These are phyloP conservation scores for Vimba vimba DNA, from an alignment of 2,113 vertebrate species.

Conservation along the genomic window DNA sequence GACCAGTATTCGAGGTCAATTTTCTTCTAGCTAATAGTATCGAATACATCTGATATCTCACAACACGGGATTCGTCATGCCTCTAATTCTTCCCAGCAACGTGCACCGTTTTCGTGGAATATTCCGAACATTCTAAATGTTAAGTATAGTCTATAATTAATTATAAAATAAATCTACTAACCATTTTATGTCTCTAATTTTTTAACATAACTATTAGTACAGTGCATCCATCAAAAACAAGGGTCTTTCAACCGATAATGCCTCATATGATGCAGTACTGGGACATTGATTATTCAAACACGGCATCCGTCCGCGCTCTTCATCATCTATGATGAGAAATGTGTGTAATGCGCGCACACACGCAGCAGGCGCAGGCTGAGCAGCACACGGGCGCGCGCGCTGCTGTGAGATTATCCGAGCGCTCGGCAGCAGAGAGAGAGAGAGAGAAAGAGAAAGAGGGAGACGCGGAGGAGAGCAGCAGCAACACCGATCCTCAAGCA, in stretches of 20 bases:
- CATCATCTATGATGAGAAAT: not conserved
- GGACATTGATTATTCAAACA: not conserved
- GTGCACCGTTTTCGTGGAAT: not conserved
- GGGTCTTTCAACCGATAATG: not conserved
- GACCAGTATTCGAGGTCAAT: not conserved
- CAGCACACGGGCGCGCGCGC: slow-evolving; percentile 1
- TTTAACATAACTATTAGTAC: not conserved
- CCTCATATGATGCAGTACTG: not conserved
- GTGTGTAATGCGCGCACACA: slow-evolving; percentile 9
- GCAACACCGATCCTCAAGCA: slow-evolving; percentile 52
- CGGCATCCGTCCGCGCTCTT: not conserved
- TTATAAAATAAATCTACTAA: not conserved
- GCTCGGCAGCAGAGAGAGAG: slow-evolving; percentile 50
- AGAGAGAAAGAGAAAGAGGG: slow-evolving; percentile 45
- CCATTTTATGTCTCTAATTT: not conserved
- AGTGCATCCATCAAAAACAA: not conserved
- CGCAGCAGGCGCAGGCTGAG: slow-evolving; percentile 1
- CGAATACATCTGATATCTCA: not conserved
- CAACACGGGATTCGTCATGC: not conserved
- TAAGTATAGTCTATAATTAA: not conserved
- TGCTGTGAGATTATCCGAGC: slow-evolving; percentile 32
- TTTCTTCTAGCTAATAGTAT: not conserved
- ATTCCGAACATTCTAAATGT: not conserved
- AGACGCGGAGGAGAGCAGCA: slow-evolving; percentile 46
- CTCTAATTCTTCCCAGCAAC: not conserved